These are phyloP conservation scores for Drosophila fulvimacula DNA, from an alignment of 2,888 invertebrate species.

Conservation along the genomic window DNA sequence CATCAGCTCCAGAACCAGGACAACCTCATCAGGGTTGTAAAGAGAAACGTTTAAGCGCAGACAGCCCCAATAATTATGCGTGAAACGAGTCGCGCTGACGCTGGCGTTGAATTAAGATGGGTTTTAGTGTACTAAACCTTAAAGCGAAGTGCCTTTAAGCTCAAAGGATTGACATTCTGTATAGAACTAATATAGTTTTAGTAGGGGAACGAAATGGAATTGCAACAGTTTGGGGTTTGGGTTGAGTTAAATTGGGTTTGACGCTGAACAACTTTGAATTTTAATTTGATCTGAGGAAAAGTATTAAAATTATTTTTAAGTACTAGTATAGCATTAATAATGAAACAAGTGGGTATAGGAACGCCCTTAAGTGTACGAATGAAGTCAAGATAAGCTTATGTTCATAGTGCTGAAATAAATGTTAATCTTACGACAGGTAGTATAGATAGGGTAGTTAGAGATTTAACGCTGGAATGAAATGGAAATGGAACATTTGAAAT, in stretches of 20 bases:
- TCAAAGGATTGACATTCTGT: not conserved
- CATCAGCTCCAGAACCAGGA: not conserved
- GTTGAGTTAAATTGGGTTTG: not conserved
- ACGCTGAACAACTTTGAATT: no score
- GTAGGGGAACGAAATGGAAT: not conserved
- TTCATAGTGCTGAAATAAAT: no score
- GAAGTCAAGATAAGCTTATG: no score
- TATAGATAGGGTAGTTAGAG: not conserved
- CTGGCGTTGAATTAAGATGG: slow-evolving; percentile 8
- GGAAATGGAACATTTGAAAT: not conserved
- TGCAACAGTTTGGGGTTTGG: not conserved
- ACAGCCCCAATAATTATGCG: slow-evolving; percentile 38
- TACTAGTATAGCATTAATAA: no score
- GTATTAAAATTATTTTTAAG: not conserved
- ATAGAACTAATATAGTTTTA: not conserved
- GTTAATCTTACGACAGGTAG: not conserved
- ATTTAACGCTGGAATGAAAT: not conserved
- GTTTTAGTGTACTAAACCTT: slow-evolving; percentile 5
- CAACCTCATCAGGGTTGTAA: slow-evolving; percentile 9
- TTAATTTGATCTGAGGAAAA: not conserved
- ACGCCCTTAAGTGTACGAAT: not conserved
- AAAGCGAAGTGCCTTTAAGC: slow-evolving; percentile 11
- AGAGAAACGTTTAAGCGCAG: slow-evolving; percentile 13
- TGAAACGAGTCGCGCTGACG: slow-evolving; percentile 8
- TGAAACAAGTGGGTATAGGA: not conserved